Base-by-base conservation (phyloP, 2,797 vertebrate species). In the Vireo griseus region DNA sequence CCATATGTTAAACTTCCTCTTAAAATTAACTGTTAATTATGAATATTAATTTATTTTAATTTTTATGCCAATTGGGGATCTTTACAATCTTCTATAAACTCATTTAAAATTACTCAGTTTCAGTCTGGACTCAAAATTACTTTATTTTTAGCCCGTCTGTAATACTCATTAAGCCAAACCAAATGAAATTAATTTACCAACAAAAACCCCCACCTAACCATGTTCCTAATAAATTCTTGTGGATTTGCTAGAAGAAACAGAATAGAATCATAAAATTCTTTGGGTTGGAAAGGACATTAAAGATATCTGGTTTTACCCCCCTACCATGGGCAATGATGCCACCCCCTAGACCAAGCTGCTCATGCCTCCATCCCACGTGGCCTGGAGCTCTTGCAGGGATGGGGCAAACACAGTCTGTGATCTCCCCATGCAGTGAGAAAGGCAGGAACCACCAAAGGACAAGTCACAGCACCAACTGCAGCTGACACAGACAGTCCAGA, bases 191-290 rank as follows among this genome's bases (percentile, higher is more conserved):
- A 69, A 45, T 10, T 21, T 48, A 51, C 18, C 3, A 29, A 59
- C 19, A 11, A 58, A 55, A 14, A 52, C 10, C 0, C 4, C 13
- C 14, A 22, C 2, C 26, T 5, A 31, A 37, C 6, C 12, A 26
- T 6, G 39, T 28, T 55, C 21, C 37, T 63, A 24, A 75, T 8
- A 72, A 44, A 40, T 42, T 57, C 7, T 22, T 37, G 7, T 40
- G 22, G 25, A 8, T 75, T 74, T 89, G 62, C 54, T 44, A 16
- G 54, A 80, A 21, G 7, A 61, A 62, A 39, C 11, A 13, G 2
- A 29, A 28, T 2, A 57, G 7, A 57, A 37, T 15, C 21, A 75
- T n/a, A 3, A 17, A 88, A 39, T 50, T 8, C 5, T 57, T 65
- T 44, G 10, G 7, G 12, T 28, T 72, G 16, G 44, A 57, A 72